Evolutionary conservation across 2,888 invertebrate genomes (phyloP).

Genomic region (Hypena proboscidalis): DNA sequence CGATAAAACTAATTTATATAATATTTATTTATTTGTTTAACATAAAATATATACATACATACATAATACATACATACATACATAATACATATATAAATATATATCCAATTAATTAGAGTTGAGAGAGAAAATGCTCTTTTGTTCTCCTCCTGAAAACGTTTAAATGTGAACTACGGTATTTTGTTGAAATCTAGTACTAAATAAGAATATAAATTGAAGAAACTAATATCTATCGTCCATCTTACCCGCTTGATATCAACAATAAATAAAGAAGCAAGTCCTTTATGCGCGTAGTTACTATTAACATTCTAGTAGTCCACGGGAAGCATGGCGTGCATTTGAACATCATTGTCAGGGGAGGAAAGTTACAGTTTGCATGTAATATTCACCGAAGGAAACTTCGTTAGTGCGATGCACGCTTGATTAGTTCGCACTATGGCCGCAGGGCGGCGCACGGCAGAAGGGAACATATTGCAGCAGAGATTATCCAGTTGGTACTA

Average conservation of each 20-base stretch:
- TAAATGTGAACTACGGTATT: too few species aligned
- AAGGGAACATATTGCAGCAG: not conserved
- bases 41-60: too few species aligned
- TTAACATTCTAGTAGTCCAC: not conserved
- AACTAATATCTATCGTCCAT: too few species aligned
- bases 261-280: not conserved
- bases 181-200: too few species aligned
- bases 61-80: too few species aligned
- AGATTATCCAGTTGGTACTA: not conserved
- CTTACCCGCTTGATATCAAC: not conserved
- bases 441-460: constrained; percentile 23
- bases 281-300: not conserved
- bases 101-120: too few species aligned
- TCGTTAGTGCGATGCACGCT: constrained; percentile 42
- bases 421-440: constrained; percentile 40
- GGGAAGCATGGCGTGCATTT: constrained; percentile 20
- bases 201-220: too few species aligned
- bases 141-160: too few species aligned
- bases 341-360: constrained; percentile 33
- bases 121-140: too few species aligned
- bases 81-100: too few species aligned
- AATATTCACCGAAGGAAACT: constrained; percentile 38
- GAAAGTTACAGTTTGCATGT: constrained; percentile 19
- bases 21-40: too few species aligned
- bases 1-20: too few species aligned